Percentiles rank a stretch among this genome's conserved stretches.
phyloP scores from a whole-genome alignment of 2,113 vertebrate species.

The Ceuthmochares aereus region DNA sequence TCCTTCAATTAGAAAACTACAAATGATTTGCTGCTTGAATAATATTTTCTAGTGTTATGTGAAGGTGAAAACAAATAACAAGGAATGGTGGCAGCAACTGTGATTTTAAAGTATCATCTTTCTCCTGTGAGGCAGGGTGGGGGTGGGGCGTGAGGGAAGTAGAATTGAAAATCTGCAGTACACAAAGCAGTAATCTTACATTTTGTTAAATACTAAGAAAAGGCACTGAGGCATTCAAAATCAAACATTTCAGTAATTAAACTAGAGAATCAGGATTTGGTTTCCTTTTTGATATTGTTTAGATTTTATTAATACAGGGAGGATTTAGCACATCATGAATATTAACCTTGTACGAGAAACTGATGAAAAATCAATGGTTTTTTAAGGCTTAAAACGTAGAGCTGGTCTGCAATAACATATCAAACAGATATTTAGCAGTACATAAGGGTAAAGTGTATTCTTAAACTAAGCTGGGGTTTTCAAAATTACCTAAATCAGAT shows the following conservation, averaged over 20 bases:
- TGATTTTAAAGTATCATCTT: background rate
- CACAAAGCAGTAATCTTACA: conserved; percentile 43
- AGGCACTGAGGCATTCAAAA: conserved; percentile 74
- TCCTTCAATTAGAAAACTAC: background rate
- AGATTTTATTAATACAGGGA: conserved; percentile 72
- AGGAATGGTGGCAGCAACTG: background rate
- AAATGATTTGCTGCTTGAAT: background rate
- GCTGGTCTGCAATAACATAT: background rate
- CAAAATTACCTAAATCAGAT: conserved; percentile 19
- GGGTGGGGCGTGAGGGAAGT: background rate
- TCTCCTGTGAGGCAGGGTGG: background rate
- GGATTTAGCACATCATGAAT: conserved; percentile 61
- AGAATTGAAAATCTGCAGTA: conserved; percentile 54
- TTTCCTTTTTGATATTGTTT: conserved; percentile 72
- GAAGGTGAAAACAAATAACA: background rate
- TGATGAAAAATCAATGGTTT: conserved; percentile 30
- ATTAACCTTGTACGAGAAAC: conserved; percentile 58
- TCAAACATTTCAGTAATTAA: conserved; percentile 80
- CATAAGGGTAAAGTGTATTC: background rate
- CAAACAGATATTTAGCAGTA: conserved; percentile 2
- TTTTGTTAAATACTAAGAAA: conserved; percentile 72
- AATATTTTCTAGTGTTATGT: background rate
- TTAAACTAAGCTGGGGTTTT: conserved; percentile 29
- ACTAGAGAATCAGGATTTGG: conserved; percentile 45
- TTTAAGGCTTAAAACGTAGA: conserved; percentile 16